Evolutionary conservation across 1,140 invertebrate genomes (phyloP), one percentile per base, ranked within the genome.

Genomic region (Drosophila ficusphila): DNA sequence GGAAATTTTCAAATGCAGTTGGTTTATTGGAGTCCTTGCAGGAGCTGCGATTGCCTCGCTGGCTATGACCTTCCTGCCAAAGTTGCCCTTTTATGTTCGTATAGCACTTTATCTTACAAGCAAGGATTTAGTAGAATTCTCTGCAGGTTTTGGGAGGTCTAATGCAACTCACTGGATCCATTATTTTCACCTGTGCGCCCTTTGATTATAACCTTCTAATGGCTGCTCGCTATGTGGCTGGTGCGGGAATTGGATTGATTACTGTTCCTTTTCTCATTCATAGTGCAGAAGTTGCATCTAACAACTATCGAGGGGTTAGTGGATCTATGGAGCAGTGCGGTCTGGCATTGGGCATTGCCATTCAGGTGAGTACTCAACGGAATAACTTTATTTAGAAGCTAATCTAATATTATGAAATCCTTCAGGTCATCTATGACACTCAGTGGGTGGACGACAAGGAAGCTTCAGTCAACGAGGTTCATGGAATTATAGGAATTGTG

Each of bases 21-120:
- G 86, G 86, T 90, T 89, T 2, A 78, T 85, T 33, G 86, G 85
- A 0, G 79, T 89, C 9, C 58, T 89, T 0, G 71, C 65, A 21
- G 85, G 86, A 19, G 64, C 65, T 1, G 9, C 77, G 6, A 23
- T 90, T 6, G 21, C 67, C 7, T 47, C 79, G 0, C 1, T 69
- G 9, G 19, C 65, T 6, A 48, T 76, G 4, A 53, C 39, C 11
- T 51, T 61, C 6, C 19, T 81, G 2, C 76, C 79, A 0, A 89
- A 83, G 56, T 19, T 60, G 2, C 48, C 42, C 3, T 74, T 85
- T 7, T 74, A 89, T 41, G 86, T 89, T 11, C 70, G 76, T 71
- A 2, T 4, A 0, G n/a, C 0, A 5, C n/a, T 8, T 1, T 5
- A n/a, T n/a, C n/a, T 2, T 11, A 16, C 7, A 46, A 3, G 2